A percentile compares a stretch with the other conserved stretches of the same genome.
These are phyloP conservation scores for Cosmorhoe ocellata DNA, from an alignment of 2,888 invertebrate genomes.

Conservation along the genomic window DNA sequence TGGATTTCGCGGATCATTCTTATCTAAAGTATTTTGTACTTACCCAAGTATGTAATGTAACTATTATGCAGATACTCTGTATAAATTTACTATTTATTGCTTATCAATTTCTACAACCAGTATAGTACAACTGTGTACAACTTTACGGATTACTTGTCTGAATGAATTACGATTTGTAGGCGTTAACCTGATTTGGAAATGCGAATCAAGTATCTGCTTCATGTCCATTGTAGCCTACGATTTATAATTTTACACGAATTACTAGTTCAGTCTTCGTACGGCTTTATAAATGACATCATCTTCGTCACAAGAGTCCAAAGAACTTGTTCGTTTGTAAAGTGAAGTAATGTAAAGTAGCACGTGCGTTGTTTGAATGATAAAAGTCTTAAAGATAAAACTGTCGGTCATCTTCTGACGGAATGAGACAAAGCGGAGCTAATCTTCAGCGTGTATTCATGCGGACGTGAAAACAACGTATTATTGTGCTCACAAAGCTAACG, in stretches of 20 bases:
- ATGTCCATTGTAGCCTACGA: conserved; percentile 14
- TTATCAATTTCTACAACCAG: conserved; percentile 18
- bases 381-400: conserved; percentile 50
- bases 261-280: conserved; percentile 22
- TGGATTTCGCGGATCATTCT: conserved; percentile 5
- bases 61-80: not conserved
- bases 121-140: not conserved
- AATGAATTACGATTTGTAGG: conserved; percentile 10
- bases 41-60: too few relatives aligned
- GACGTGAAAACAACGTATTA: conserved; percentile 60
- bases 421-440: conserved; percentile 51
- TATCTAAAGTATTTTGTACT: conserved; percentile 3
- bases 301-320: conserved; percentile 31
- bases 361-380: conserved; percentile 52
- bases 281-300: conserved; percentile 32
- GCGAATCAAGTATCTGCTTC: conserved; percentile 25
- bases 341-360: conserved; percentile 31
- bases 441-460: conserved; percentile 54
- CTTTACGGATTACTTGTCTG: not conserved
- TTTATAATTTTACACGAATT: conserved; percentile 5
- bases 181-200: conserved; percentile 24
- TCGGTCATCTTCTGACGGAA: conserved; percentile 48
- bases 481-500: conserved; percentile 46
- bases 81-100: conserved; percentile 5
- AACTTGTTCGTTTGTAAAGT: conserved; percentile 22